Base-by-base conservation (phyloP, 2,113 vertebrate species). In the Melanotaenia duboulayi region DNA sequence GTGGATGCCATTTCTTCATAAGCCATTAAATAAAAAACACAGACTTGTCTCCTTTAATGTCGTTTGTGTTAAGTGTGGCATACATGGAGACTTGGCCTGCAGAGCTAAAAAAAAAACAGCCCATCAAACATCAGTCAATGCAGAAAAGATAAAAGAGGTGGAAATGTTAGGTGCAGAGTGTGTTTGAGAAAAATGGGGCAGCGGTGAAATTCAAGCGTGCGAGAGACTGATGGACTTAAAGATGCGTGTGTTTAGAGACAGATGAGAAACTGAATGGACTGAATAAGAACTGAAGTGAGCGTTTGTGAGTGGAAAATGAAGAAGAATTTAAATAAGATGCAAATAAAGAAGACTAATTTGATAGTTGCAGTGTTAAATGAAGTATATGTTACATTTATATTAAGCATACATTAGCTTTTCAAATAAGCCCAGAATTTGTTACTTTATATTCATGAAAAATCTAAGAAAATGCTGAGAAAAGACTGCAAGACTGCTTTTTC, bases 191-290 rank as follows among this genome's bases (percentile, higher is more conserved):
- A 39, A 74, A 80, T 62, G 76, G 66, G 55, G 42, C 63, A 32
- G 35, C 17, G n/a, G 71, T 69, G 87, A 82, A 80, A 80, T 62
- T 54, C 28, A 59, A 78, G 70, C 20, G 23, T 78, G 59, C 12
- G 63, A 70, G 46, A 81, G 23, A 74, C 46, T 49, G 70, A 87
- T 70, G 60, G 28, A 61, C 73, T 39, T 57, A 58, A 74, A 48
- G 48, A 55, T 64, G 32, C 55, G 72, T 56, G 62, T 65, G 65
- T 70, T 65, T 20, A 71, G 51, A 76, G 60, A 46, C 46, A 16
- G 39, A 60, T 78, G 74, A 73, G 65, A 58, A 49, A 48, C 65
- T 67, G 22, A 46, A 61, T 44, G 20, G 57, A 40, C 49, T 57
- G 55, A 80, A 65, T 80, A 50, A 75, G 50, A 40, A 40, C 12